Evolutionary conservation across 2,888 invertebrate genomes (phyloP).

Genomic region (Lasioglossum malachurum): DNA sequence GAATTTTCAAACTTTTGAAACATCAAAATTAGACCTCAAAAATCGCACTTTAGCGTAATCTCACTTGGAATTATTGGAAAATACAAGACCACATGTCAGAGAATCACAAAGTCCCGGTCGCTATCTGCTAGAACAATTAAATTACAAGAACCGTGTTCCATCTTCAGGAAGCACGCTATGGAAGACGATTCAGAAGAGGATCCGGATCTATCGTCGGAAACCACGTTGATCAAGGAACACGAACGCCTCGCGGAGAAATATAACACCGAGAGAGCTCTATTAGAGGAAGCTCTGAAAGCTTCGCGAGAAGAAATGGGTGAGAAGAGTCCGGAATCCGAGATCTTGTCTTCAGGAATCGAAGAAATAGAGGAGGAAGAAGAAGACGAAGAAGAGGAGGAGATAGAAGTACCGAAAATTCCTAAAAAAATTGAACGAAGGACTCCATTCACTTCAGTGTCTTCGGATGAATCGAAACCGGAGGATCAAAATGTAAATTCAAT

Average conservation of each 20-base stretch:
- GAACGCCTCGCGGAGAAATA: slow-evolving; percentile 82
- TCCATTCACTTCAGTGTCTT: slow-evolving; percentile 58
- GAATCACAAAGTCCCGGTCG: neutral
- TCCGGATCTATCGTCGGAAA: slow-evolving; percentile 39
- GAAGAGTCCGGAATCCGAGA: slow-evolving; percentile 38
- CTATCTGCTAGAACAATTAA: neutral
- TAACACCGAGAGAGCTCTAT: slow-evolving; percentile 80
- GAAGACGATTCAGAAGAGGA: slow-evolving; percentile 71
- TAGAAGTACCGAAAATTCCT: slow-evolving; percentile 6
- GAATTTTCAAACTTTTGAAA: neutral
- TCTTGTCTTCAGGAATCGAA: slow-evolving; percentile 17
- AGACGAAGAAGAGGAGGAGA: slow-evolving; percentile 21
- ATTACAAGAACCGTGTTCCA: neutral
- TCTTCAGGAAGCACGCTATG: slow-evolving; percentile 70
- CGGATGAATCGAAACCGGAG: slow-evolving; percentile 66
- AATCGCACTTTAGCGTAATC: neutral
- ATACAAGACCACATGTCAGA: neutral
- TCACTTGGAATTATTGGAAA: neutral
- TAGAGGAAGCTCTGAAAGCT: slow-evolving; percentile 80
- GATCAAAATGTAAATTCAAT: slow-evolving; percentile 70
- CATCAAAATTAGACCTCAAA: neutral
- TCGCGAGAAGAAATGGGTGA: slow-evolving; percentile 64
- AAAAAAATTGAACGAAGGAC: slow-evolving; percentile 29
- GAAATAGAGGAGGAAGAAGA: slow-evolving; percentile 22
- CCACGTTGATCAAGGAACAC: slow-evolving; percentile 77